Evolutionary conservation across 2,888 invertebrate species (phyloP).

Genomic region (Yponomeuta malinellus): DNA sequence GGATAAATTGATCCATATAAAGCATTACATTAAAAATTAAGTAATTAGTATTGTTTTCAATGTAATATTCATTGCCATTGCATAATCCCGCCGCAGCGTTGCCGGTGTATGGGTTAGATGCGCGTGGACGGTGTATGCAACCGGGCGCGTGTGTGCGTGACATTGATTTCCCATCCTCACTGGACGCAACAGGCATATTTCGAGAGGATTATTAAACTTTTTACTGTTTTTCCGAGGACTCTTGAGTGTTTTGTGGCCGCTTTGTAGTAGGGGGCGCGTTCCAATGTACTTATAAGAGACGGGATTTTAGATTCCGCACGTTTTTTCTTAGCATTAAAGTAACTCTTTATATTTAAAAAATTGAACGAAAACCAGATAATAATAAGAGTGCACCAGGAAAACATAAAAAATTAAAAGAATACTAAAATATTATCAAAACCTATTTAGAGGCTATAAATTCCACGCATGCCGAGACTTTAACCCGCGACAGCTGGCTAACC

Average conservation of each 20-base stretch:
- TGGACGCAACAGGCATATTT: slow-evolving; percentile 51
- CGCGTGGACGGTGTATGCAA: slow-evolving; percentile 35
- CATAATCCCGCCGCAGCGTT: neutral
- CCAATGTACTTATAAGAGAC: neutral
- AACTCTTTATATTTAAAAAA: too few species aligned
- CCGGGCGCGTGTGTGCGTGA: slow-evolving; percentile 49
- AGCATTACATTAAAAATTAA: too few species aligned
- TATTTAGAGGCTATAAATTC: too few species aligned
- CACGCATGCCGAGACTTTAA: too few species aligned
- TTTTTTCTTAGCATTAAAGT: too few species aligned
- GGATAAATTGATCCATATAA: too few species aligned
- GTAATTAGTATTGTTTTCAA: neutral
- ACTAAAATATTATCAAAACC: too few species aligned
- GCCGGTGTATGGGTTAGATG: slow-evolving; percentile 17
- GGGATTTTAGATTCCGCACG: neutral
- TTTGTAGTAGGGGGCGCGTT: neutral
- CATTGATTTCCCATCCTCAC: slow-evolving; percentile 56
- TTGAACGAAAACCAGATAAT: too few species aligned
- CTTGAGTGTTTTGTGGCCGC: neutral
- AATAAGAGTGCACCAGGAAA: too few species aligned
- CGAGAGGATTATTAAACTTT: neutral
- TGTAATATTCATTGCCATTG: neutral
- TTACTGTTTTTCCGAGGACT: neutral
- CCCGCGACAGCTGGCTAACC: too few species aligned
- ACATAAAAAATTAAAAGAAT: too few species aligned